Evolutionary conservation across 2,113 vertebrate species (phyloP).

Genomic region (Panthera uncia): DNA sequence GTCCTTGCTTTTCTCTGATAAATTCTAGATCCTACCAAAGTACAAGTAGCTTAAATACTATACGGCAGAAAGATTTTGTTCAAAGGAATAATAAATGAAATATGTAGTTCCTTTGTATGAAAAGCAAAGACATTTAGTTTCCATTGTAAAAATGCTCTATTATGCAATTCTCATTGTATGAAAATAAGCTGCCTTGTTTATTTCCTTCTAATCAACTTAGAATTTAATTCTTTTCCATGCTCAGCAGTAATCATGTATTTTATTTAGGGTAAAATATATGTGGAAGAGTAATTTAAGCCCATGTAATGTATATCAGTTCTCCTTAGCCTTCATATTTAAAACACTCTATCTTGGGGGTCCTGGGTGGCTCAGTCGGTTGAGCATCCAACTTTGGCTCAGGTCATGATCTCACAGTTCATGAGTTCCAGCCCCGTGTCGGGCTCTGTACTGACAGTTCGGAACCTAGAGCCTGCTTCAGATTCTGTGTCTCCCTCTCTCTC

Average conservation of each 20-base stretch:
- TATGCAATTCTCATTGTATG: background rate
- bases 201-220: background rate
- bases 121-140: slow-evolving; percentile 14
- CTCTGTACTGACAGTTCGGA: too few species aligned
- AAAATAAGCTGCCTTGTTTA: background rate
- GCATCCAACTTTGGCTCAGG: too few species aligned
- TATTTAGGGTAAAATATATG: background rate
- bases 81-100: background rate
- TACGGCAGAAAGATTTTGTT: background rate
- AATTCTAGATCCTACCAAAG: background rate
- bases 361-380: too few species aligned
- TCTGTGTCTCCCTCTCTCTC: too few species aligned
- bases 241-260: background rate
- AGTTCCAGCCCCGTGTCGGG: too few species aligned
- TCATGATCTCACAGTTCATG: too few species aligned
- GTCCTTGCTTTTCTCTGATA: background rate
- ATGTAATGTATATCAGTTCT: background rate
- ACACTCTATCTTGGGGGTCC: background rate
- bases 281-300: background rate
- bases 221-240: background rate
- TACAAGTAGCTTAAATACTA: background rate
- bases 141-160: background rate
- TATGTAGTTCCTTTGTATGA: background rate
- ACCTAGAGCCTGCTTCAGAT: too few species aligned
- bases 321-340: background rate